Conservation (phyloP, 2,888 invertebrate genomes). For the Leucoma salicis region DNA sequence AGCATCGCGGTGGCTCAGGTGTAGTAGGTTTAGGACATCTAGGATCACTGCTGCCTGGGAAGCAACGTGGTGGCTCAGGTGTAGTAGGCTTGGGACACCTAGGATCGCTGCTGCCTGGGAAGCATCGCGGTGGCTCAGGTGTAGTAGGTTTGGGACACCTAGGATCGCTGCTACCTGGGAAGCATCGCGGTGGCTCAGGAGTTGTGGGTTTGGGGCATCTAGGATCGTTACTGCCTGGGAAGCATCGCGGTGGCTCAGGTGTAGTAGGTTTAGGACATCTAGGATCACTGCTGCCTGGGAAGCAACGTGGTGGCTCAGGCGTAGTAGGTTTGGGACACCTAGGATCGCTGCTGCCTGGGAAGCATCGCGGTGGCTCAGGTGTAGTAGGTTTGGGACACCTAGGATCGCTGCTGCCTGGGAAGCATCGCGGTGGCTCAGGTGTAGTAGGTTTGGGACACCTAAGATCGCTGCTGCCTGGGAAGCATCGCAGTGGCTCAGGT, state of each 20-base stretch:
- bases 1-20: conserved; percentile 47
- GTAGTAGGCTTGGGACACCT: conserved; percentile 42
- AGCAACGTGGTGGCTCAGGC: conserved; percentile 31
- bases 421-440: conserved; percentile 24
- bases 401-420: conserved; percentile 21
- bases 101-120: conserved; percentile 37
- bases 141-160: conserved; percentile 39
- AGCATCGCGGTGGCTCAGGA: conserved; percentile 36
- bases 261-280: conserved; percentile 41
- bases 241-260: conserved; percentile 35
- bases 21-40: conserved; percentile 49
- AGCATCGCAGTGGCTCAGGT: conserved; percentile 30
- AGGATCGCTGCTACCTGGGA: conserved; percentile 30
- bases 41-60: conserved; percentile 47
- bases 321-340: conserved; percentile 36
- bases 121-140: conserved; percentile 28
- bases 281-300: conserved; percentile 34
- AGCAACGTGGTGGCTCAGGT: conserved; percentile 38
- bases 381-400: conserved; percentile 32
- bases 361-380: conserved; percentile 23
- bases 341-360: conserved; percentile 42
- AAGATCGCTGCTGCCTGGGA: conserved; percentile 44
- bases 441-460: conserved; percentile 32
- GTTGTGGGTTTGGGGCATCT: conserved; percentile 28
- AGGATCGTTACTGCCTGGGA: conserved; percentile 15